Conservation (phyloP, 35 echinoderm and acorn worm genomes). For the Chiridota heheva region DNA sequence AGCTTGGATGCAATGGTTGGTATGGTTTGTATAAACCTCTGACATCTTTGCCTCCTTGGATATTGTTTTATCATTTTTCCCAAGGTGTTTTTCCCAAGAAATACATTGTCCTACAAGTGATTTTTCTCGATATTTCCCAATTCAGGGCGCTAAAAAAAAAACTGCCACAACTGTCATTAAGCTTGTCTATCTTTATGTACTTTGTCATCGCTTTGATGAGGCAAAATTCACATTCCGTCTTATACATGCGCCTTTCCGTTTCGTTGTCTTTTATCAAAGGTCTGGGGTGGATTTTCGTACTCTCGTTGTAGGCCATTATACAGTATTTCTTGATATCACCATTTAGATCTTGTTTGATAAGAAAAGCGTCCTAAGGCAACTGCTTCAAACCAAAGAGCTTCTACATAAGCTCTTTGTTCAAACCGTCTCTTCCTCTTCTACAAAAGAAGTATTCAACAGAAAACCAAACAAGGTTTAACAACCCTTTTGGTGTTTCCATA, state of each 20-base stretch:
- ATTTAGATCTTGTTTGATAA: neutral
- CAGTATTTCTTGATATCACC: constrained; percentile 2
- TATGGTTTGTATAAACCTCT: constrained; percentile 11
- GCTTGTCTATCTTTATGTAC: neutral
- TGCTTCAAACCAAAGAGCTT: too few species aligned
- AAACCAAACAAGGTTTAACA: constrained; percentile 30
- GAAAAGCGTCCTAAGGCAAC: neutral
- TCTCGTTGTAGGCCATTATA: constrained; percentile 11
- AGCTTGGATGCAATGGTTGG: constrained; percentile 1
- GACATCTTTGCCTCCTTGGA: neutral
- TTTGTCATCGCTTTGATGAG: neutral
- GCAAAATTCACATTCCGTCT: neutral
- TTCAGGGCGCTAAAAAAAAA: constrained; percentile 31
- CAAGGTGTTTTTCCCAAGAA: neutral
- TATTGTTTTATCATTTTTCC: constrained; percentile 8
- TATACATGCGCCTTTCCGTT: constrained; percentile 19
- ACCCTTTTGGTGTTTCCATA: neutral
- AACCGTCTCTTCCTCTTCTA: constrained; percentile 25
- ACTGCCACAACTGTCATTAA: neutral
- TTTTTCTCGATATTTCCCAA: neutral
- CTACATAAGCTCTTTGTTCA: too few species aligned
- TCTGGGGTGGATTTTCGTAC: constrained; percentile 19
- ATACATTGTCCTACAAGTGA: neutral
- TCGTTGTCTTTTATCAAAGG: neutral
- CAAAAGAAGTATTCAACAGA: constrained; percentile 12